Evolutionary conservation across 2,797 vertebrate species (phyloP).

Genomic region (Enteromius viviparus): DNA sequence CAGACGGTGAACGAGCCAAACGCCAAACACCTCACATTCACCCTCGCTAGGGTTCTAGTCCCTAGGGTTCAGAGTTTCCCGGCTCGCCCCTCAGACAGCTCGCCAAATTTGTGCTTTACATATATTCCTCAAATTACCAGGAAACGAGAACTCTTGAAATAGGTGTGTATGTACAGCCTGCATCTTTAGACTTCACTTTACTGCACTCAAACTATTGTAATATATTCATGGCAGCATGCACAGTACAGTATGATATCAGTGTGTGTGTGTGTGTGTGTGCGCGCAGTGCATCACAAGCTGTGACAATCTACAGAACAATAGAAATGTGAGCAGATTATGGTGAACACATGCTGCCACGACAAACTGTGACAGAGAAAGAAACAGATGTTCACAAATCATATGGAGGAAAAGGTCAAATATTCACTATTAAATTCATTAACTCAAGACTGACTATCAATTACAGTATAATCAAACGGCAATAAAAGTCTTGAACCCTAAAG

Average conservation of each 20-base stretch:
- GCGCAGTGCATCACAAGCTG: neutral
- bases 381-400: constrained; percentile 12
- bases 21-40: no score
- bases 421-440: constrained; percentile 6
- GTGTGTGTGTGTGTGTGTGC: neutral
- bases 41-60: no score
- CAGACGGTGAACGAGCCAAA: no score
- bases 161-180: neutral
- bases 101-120: no score
- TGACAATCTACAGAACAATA: neutral
- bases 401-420: neutral
- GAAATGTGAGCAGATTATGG: neutral
- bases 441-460: constrained; percentile 7
- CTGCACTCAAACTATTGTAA: neutral
- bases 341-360: constrained; percentile 1
- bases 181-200: neutral
- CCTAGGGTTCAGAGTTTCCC: no score
- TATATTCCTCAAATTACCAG: no score
- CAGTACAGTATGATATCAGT: neutral
- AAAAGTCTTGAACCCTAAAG: constrained; percentile 10
- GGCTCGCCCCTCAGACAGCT: no score
- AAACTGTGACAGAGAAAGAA: neutral
- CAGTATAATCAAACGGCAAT: constrained; percentile 1
- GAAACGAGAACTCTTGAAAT: no score
- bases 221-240: neutral